phyloP scores from a whole-genome alignment of 2,888 invertebrate genomes.

The Toxonevra muliebris region DNA sequence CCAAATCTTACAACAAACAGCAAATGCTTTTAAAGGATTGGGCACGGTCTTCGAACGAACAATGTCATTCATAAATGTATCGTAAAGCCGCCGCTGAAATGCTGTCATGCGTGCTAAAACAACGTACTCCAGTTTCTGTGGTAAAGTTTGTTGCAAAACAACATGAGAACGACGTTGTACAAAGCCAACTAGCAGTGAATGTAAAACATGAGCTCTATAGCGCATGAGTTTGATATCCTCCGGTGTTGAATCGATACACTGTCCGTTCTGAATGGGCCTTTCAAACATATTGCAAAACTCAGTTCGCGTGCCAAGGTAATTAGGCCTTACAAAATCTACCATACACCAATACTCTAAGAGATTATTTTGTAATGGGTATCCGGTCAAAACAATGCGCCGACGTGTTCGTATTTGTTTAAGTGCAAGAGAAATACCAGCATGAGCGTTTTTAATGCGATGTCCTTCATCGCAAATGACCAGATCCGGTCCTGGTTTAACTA shows the following conservation, averaged over 20 bases:
- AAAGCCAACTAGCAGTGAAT: constrained; percentile 93
- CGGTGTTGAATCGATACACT: constrained; percentile 96
- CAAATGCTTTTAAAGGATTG: constrained; percentile 97
- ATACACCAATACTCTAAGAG: constrained; percentile 97
- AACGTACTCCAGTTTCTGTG: constrained; percentile 95
- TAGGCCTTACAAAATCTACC: constrained; percentile 98
- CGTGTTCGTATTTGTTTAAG: constrained; percentile 95
- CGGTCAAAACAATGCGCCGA: constrained; percentile 93
- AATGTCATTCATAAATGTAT: constrained; percentile 92
- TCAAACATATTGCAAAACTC: constrained; percentile 99
- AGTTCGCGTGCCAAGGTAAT: constrained; percentile 94
- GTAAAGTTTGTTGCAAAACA: constrained; percentile 90
- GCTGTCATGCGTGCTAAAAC: constrained; percentile 88
- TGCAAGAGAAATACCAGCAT: constrained; percentile 95
- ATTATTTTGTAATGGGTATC: constrained; percentile 98
- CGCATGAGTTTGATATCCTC: constrained; percentile 94
- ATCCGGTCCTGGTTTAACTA: constrained; percentile 93
- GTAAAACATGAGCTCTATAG: constrained; percentile 94
- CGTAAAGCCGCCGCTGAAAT: constrained; percentile 90
- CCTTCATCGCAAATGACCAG: constrained; percentile 96
- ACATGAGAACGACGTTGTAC: constrained; percentile 95
- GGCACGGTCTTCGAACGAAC: constrained; percentile 86
- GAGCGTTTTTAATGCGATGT: constrained; percentile 97
- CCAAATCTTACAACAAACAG: constrained; percentile 98
- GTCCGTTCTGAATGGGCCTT: constrained; percentile 97